Base-by-base conservation (phyloP, 2,113 vertebrate genomes). In the Antechinus flavipes region DNA sequence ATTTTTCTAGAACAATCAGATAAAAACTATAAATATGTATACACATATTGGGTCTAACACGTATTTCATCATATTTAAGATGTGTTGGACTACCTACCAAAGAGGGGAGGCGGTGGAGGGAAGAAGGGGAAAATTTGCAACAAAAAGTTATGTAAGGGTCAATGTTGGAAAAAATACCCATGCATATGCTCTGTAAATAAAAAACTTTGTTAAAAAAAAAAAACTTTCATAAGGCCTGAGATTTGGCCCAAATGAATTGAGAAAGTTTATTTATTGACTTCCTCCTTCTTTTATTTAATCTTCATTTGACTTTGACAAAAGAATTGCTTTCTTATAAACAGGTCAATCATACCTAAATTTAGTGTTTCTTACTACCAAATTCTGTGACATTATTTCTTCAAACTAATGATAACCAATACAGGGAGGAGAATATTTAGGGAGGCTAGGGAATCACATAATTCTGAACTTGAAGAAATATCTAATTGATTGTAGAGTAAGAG, bases 311-410 rank as follows among this genome's bases (percentile, higher is more conserved):
- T 91, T 24, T 94, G 56, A 16, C 54, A 50, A 91, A 94, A 96
- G 91, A 92, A 93, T 91, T 92, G 92, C 27, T 93, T 27, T 90
- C 49, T 96, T 27, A 68, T 94, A 90, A 96, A 89, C 76, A 96
- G 58, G 92, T 46, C 61, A 93, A 68, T 46, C 93, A 8, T 76
- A 23, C 35, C n/a, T 9, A 68, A 92, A 94, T 35, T 61, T 55
- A 92, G 52, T 84, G 90, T 35, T 76, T 95, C 84, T 53, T 93
- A 91, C 94, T 76, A 25, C n/a, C 92, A 53, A 84, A 94, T 92
- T 95, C 90, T 91, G 49, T 96, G 53, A 93, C 91, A 94, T 46
- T 91, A n/a, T 92, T 92, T 55, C 90, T 96, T 89, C 68, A 42
- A 53, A 52, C n/a, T 89, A 95, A 93, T 94, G 93, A 54, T 35